phyloP scores from a whole-genome alignment of 2,113 vertebrate genomes.

The Burhinus oedicnemus region DNA sequence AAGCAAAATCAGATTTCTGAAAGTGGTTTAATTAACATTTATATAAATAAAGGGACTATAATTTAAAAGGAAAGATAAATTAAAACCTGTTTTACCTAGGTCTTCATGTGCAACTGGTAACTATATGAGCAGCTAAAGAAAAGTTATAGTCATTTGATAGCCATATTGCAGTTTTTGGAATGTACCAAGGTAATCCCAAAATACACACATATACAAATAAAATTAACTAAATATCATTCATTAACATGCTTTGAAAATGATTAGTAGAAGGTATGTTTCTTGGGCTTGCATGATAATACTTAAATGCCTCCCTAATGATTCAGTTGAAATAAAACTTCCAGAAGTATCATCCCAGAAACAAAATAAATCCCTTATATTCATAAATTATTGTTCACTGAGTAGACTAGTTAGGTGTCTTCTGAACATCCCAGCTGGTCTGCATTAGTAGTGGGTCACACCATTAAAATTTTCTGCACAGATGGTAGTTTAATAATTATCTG shows the following conservation, averaged over 20 bases:
- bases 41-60: background rate
- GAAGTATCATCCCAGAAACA: background rate
- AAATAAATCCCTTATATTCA: background rate
- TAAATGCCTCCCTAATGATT: background rate
- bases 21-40: background rate
- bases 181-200: background rate
- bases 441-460: background rate
- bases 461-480: background rate
- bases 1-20: background rate
- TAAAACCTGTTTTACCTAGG: background rate
- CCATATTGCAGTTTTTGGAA: background rate
- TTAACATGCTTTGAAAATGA: background rate
- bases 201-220: background rate
- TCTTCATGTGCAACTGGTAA: background rate
- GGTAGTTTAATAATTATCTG: background rate
- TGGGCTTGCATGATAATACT: background rate
- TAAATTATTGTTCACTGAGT: background rate
- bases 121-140: background rate
- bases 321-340: background rate
- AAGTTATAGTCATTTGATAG: background rate
- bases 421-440: background rate
- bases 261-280: background rate
- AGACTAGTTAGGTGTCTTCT: background rate
- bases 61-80: background rate
- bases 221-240: background rate